Evolutionary conservation across 2,113 vertebrate genomes (phyloP).

Genomic region (Vanacampus margaritifer): DNA sequence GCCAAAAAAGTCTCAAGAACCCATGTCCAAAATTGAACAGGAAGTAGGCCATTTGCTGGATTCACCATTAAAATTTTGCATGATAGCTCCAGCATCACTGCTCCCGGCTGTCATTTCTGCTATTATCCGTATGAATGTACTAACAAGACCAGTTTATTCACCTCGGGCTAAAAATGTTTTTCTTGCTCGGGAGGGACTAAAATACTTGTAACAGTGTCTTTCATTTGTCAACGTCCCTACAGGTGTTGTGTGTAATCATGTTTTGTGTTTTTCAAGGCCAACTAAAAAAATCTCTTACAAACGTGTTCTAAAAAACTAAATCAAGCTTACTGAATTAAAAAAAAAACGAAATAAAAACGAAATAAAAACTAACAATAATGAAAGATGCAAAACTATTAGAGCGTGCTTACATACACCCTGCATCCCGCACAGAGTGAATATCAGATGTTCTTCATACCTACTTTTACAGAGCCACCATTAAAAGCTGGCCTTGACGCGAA

Average conservation of each 20-base stretch:
- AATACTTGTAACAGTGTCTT: neutral
- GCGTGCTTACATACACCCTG: too few relatives aligned
- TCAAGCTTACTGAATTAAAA: too few relatives aligned
- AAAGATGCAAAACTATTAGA: too few relatives aligned
- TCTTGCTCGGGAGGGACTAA: neutral
- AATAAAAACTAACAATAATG: too few relatives aligned
- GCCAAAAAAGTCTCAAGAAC: too few relatives aligned
- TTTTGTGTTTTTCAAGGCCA: neutral
- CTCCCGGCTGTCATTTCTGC: too few relatives aligned
- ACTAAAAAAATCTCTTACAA: neutral
- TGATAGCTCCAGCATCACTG: too few relatives aligned
- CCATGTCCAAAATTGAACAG: too few relatives aligned
- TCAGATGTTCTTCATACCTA: neutral
- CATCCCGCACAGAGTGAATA: too few relatives aligned
- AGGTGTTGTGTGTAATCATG: neutral
- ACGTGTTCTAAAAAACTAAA: neutral
- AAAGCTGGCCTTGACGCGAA: neutral
- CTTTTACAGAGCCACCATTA: neutral
- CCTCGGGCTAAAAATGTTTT: neutral
- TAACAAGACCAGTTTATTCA: slow-evolving; percentile 1
- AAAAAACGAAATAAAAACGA: too few relatives aligned
- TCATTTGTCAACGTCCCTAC: neutral
- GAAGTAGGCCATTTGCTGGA: too few relatives aligned
- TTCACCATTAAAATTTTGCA: too few relatives aligned
- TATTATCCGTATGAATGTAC: neutral